These are phyloP conservation scores for Moxostoma hubbsi DNA, from an alignment of 2,797 vertebrate genomes.

Conservation along the genomic window DNA sequence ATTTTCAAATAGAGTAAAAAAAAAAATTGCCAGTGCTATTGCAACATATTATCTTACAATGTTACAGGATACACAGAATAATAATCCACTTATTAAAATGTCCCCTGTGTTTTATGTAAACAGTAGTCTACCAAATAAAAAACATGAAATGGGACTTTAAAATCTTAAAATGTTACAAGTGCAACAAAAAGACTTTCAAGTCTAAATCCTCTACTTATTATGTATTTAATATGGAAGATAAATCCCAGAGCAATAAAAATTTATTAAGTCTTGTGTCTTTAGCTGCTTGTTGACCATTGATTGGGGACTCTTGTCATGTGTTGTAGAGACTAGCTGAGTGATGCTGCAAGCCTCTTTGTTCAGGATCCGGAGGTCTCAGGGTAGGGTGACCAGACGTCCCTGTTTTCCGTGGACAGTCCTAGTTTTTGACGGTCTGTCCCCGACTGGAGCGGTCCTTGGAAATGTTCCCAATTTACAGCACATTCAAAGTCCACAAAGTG, in stretches of 20 bases:
- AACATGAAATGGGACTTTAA: background rate
- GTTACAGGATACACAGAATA: background rate
- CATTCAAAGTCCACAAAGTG: too few species aligned
- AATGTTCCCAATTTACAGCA: too few species aligned
- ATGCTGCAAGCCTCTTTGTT: constrained; percentile 80
- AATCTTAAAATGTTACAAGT: constrained; percentile 1
- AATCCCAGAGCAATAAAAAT: constrained; percentile 69
- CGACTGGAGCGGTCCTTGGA: too few species aligned
- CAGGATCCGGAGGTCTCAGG: constrained; percentile 72
- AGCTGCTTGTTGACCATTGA: constrained; percentile 75
- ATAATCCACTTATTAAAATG: background rate
- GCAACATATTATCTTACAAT: background rate
- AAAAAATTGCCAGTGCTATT: background rate
- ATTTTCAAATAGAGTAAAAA: background rate
- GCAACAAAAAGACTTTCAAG: constrained; percentile 43
- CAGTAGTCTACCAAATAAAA: background rate
- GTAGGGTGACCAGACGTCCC: too few species aligned
- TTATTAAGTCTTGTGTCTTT: constrained; percentile 71
- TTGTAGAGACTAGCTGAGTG: constrained; percentile 69
- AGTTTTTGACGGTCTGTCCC: too few species aligned
- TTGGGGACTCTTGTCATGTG: constrained; percentile 67
- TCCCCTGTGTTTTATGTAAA: background rate
- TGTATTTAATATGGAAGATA: constrained; percentile 66
- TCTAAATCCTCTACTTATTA: constrained; percentile 65
- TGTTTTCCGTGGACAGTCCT: too few species aligned